These are phyloP conservation scores for Tridacna gigas DNA, from an alignment of 2,888 invertebrate genomes.

Conservation along the genomic window DNA sequence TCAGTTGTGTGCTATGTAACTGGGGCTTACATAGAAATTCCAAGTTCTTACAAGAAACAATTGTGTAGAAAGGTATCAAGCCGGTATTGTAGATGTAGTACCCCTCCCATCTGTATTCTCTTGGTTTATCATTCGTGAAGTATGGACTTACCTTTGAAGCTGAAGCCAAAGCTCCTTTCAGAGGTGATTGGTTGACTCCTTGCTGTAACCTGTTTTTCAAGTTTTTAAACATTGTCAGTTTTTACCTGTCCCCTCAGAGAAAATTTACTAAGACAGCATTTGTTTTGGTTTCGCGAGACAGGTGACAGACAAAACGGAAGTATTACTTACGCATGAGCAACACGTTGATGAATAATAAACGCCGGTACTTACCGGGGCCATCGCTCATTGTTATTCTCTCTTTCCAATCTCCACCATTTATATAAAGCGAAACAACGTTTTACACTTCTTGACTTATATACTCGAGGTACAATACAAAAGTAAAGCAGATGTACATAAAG, in stretches of 20 bases:
- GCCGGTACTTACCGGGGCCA: not conserved
- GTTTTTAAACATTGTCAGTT: slow-evolving; percentile 75
- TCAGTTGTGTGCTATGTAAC: too few relatives aligned
- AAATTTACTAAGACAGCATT: not conserved
- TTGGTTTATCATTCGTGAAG: not conserved
- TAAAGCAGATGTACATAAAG: too few relatives aligned
- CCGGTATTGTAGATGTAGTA: not conserved
- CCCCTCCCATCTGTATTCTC: slow-evolving; percentile 25
- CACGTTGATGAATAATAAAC: slow-evolving; percentile 53
- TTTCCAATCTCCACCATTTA: too few relatives aligned
- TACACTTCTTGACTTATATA: too few relatives aligned
- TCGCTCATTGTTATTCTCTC: too few relatives aligned
- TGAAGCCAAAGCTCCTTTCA: slow-evolving; percentile 74
- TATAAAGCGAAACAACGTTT: too few relatives aligned
- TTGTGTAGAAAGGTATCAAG: too few relatives aligned
- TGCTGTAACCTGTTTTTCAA: slow-evolving; percentile 79
- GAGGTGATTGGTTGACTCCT: slow-evolving; percentile 76
- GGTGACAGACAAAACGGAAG: slow-evolving; percentile 17
- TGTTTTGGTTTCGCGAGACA: slow-evolving; percentile 20
- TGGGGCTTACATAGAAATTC: too few relatives aligned
- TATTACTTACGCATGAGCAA: slow-evolving; percentile 65
- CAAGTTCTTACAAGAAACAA: too few relatives aligned
- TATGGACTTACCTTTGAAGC: slow-evolving; percentile 64
- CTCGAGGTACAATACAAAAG: too few relatives aligned
- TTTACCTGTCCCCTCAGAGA: not conserved